Base-by-base conservation (phyloP, 1,140 invertebrate species). In the Magallana angulata region DNA sequence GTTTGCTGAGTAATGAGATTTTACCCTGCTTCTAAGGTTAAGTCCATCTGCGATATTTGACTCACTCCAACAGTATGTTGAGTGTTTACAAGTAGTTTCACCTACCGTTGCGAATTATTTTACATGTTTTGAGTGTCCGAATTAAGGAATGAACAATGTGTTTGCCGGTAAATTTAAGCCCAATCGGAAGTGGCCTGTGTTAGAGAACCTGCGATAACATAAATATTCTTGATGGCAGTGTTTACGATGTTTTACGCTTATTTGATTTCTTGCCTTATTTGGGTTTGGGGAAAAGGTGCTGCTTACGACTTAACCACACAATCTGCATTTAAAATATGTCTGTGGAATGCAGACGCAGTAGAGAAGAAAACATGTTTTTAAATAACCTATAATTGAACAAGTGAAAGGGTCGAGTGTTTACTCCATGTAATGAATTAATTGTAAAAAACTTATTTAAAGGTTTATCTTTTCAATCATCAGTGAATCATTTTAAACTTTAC, bases 181-280 rank as follows among this genome's bases (percentile, higher is more conserved):
- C 24, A 12, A 76, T 76, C 68, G 68, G 68, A 76, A 76, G 24
- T 76, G 68, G 24, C 68, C 24, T 30, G 24, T 76, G 68, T 76
- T 30, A 76, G 68, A 24, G 9, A 76, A 76, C 68, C 24, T 30
- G 18, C 14, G 68, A 76, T 76, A 76, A 30, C 68, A 30, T 76
- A 76, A 76, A 76, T 64, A 64, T 4, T 48, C 36, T 48, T 48
- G 36, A 64, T 18, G 16, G 16, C 60, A 7, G 24, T 76, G 68
- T 76, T 76, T 76, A 76, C 68, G 68, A 76, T 11, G 24, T 76
- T 76, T 76, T 76, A 76, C 68, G 68, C 68, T 36, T 36, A 76
- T 76, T 76, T 76, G 68, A 76, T 76, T 76, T 76, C 68, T 76
- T 11, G 68, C 68, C 68, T 76, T 76, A 76, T 76, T 76, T 76